Evolutionary conservation across 2,888 invertebrate genomes (phyloP).

Genomic region (Yponomeuta cagnagella): DNA sequence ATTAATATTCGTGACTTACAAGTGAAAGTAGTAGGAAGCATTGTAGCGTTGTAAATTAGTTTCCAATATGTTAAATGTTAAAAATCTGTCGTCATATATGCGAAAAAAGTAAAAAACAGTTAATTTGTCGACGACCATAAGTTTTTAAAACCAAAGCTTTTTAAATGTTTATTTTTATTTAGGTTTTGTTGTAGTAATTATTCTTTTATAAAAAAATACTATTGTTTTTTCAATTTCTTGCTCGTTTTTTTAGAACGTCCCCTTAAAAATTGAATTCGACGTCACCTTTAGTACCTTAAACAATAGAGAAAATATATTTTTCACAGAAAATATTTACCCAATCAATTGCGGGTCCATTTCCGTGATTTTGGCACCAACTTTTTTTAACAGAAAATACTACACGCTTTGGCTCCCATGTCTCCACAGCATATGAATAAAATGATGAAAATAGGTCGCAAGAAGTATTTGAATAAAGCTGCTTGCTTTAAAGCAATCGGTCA

Average conservation of each 20-base stretch:
- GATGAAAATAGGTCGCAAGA: constrained; percentile 4
- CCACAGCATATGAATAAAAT: not conserved
- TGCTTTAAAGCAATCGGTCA: not conserved
- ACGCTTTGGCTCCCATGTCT: not conserved
- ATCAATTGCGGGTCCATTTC: not conserved
- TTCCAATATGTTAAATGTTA: not conserved
- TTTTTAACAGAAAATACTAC: not conserved
- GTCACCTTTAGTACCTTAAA: too few species aligned
- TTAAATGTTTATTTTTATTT: not conserved
- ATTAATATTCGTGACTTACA: too few species aligned
- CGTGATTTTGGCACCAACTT: not conserved
- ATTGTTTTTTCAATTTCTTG: not conserved
- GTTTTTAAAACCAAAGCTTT: not conserved
- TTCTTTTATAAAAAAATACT: not conserved
- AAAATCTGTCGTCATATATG: too few species aligned
- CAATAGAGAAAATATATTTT: not conserved
- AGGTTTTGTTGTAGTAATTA: too few species aligned
- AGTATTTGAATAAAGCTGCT: not conserved
- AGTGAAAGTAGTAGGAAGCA: too few species aligned
- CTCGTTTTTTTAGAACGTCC: not conserved
- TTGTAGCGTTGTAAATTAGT: not conserved
- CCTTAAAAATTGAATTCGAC: too few species aligned
- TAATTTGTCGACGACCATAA: not conserved
- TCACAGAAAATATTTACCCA: not conserved
- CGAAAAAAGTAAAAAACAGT: too few species aligned